These are phyloP conservation scores for Sturnira hondurensis DNA, from an alignment of 2,113 vertebrate species.

Conservation along the genomic window DNA sequence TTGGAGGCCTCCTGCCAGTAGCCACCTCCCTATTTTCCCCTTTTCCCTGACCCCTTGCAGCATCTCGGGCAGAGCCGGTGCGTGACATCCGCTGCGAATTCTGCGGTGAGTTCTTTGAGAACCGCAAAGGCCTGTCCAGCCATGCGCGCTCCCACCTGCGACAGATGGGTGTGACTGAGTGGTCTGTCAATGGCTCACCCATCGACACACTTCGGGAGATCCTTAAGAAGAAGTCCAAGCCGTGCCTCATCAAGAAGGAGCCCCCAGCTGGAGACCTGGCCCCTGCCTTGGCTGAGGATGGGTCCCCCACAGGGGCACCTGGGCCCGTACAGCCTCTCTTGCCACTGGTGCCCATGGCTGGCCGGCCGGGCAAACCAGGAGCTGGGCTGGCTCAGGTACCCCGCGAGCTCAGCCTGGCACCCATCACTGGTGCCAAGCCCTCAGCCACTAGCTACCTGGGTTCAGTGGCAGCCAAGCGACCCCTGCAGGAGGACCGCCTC, in stretches of 20 bases:
- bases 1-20: slow-evolving; percentile 52
- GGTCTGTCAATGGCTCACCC: slow-evolving; percentile 95
- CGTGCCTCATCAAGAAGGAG: slow-evolving; percentile 85
- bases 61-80: slow-evolving; percentile 79
- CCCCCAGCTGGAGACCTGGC: slow-evolving; percentile 80
- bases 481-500: slow-evolving; percentile 81
- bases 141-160: slow-evolving; percentile 97
- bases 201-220: slow-evolving; percentile 95
- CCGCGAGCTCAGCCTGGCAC: slow-evolving; percentile 76
- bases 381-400: slow-evolving; percentile 67
- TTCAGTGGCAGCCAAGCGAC: slow-evolving; percentile 83
- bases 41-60: slow-evolving; percentile 56
- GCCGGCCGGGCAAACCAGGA: slow-evolving; percentile 83
- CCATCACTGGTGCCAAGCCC: slow-evolving; percentile 78
- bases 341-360: slow-evolving; percentile 74
- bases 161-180: slow-evolving; percentile 97
- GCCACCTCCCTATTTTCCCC: not conserved
- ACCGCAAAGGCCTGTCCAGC: slow-evolving; percentile 95
- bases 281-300: slow-evolving; percentile 75
- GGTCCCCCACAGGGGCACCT: slow-evolving; percentile 70
- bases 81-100: slow-evolving; percentile 94
- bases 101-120: slow-evolving; percentile 96
- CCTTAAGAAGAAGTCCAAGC: slow-evolving; percentile 87
- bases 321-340: slow-evolving; percentile 77
- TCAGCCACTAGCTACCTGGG: slow-evolving; percentile 78